Base-by-base conservation (phyloP, 2,797 vertebrate genomes). In the Furcifer pardalis region DNA sequence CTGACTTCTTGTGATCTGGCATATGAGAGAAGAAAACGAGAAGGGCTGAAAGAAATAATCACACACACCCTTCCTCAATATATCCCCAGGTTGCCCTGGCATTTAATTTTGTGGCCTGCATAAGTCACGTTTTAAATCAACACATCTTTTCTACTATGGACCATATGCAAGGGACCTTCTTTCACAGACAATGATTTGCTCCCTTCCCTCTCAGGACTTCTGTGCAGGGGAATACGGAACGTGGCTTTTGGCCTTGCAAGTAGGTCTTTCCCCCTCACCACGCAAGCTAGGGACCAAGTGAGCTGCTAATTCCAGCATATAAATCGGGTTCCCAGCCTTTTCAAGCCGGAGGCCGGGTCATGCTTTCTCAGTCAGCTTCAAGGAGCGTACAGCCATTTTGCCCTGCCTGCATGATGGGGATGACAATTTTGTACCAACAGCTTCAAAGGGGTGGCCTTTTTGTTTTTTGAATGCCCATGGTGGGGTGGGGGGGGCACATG, bases 1-100 rank as follows among this genome's bases (percentile, higher is more conserved):
- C 74, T 94, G 88, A 21, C 94, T 94, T 73, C 86, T 93, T 89
- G 93, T 92, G 86, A 96, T 92, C 96, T 96, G 85, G 27, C 49
- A 72, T 2, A 79, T 63, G 74, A 89, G 7, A 2, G 35, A 13
- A 21, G 52, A 17, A 83, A 66, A 74, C 8, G 32, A 49, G 62
- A 10, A 35, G 5, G 3, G 0, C 10, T 60, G 56, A 35, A 59
- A 30, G 21, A 2, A 78, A 4, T 12, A n/a, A 2, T 13, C 15
- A 15, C 15, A 5, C 0, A 5, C 13, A 15, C 15, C 19, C 52
- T 44, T n/a, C 1, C 42, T 21, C 9, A 37, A 59, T 25, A 23
- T 35, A 56, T 59, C 32, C 46, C 40, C 32, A 2, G 4, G 52
- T 30, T 32, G 15, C 5, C 37, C 35, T 25, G 44, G n/a, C 10